Evolutionary conservation across 1,140 invertebrate species (phyloP), one percentile per base, ranked within the genome.

Genomic region (Carposina sasakii): DNA sequence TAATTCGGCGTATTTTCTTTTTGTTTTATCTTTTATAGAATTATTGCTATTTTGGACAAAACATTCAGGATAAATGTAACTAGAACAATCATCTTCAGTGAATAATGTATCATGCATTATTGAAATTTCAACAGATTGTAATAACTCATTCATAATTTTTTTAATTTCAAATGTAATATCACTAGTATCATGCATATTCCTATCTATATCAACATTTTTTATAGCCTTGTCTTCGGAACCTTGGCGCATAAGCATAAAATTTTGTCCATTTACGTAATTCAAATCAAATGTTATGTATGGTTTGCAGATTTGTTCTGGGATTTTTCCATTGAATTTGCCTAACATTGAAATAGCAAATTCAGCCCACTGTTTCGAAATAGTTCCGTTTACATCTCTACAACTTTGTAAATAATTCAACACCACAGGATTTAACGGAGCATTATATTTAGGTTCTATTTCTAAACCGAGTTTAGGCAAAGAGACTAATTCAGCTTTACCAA

Each of bases 321-420:
- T 54, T 13, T 63, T 60, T 33, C 67, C 60, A 45, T 67, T 42
- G 34, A 62, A 42, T 20, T 34, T 63, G 8, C 74, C 72, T 48
- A 84, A 39, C 19, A 65, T 57, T 8, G 76, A 72, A 16, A 73
- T 66, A 12, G 78, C 62, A 64, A 81, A 82, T 13, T 82, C 66
- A 5, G 78, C 76, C 76, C 74, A 82, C 54, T 77, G 75, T 45
- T 64, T 26, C 15, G 66, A 66, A 42, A 84, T 70, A 5, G 40
- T 42, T n/a, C 77, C 76, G 45, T 78, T 52, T 20, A 50, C 42
- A 42, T 67, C 54, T 22, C 57, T 48, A n/a, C 71, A 57, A 34
- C 56, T 67, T 26, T 69, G 60, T 24, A 84, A 23, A 63, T 71
- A 78, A 19, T 58, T 65, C n/a, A 57, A 54, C 20, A 84, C 56